Base-by-base conservation (phyloP, 1,140 invertebrate species). In the Pachyrhynchus sulphureomaculatus region DNA sequence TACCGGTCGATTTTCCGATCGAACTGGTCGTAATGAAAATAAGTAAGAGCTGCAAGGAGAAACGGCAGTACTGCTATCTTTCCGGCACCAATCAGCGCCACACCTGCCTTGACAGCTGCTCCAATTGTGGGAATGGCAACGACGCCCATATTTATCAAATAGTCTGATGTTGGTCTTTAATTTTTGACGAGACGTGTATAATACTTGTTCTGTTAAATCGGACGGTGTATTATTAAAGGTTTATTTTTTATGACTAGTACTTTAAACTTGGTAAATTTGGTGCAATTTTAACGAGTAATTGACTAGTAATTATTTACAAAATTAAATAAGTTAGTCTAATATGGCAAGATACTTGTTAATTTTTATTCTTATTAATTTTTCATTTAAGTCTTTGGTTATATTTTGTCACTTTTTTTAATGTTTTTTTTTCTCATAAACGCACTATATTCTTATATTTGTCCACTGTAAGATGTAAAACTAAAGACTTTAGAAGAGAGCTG, bases 21-120 rank as follows among this genome's bases (percentile, higher is more conserved):
- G 68, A 92, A 86, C 1, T 90, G 77, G 62, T 93, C 90, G 72
- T 93, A 94, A 75, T 92, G 86, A 75, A 89, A 92, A 70, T 92
- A 94, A 0, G 89, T 87, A 36, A 95, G 77, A 0, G 88, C 83
- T 0, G 86, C 89, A 44, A 95, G 77, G 57, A 94, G 81, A 20
- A 87, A 81, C 0, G 92, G 92, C 20, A 94, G 77, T 63, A 93
- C 85, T 17, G 88, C 82, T 0, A 92, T 72, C 65, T 90, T 89
- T 42, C 85, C 83, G 2, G 87, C 76, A 0, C 89, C 88, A 1
- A 86, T 80, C 0, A 91, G 76, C 0, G 85, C 73, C 1, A 86
- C 80, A 0, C 88, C 87, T 8, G 86, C 75, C 72, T 90, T 90
- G 4, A 88, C 78, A 15, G 88, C 88, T 0, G 79, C 75, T 5